phyloP scores from a whole-genome alignment of 2,113 vertebrate genomes.

The Nerophis ophidion region DNA sequence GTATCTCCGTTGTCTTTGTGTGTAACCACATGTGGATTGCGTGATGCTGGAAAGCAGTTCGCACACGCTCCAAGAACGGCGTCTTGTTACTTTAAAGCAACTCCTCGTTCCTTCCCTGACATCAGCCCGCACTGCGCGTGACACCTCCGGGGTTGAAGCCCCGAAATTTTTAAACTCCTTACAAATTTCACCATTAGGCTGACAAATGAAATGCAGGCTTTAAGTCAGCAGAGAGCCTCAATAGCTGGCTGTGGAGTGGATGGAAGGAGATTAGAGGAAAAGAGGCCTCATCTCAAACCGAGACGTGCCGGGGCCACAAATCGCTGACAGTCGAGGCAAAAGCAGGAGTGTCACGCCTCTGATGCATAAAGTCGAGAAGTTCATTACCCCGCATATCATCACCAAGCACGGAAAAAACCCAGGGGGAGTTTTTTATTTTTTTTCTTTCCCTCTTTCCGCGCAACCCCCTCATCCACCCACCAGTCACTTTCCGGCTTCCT shows the following conservation, averaged over 20 bases:
- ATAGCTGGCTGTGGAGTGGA: conserved; percentile 51
- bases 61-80: background rate
- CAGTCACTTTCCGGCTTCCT: conserved; percentile 9
- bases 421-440: conserved; percentile 4
- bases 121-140: background rate
- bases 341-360: conserved; percentile 45
- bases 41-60: background rate
- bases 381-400: conserved; percentile 67
- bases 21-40: background rate
- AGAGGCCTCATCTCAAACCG: conserved; percentile 32
- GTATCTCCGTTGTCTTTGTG: background rate
- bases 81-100: background rate
- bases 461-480: background rate
- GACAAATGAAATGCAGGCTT: conserved; percentile 63
- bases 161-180: conserved; percentile 34
- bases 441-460: background rate
- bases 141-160: background rate
- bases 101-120: background rate
- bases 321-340: conserved; percentile 54
- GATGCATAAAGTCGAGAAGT: conserved; percentile 60
- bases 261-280: conserved; percentile 58
- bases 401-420: conserved; percentile 44
- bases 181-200: conserved; percentile 65
- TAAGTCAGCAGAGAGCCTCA: conserved; percentile 57
- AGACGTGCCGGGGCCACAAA: conserved; percentile 37